Percentiles rank a stretch among this genome's conserved stretches.
phyloP scores from a whole-genome alignment of 2,888 invertebrate species.

The Tenthredo distinguenda region DNA sequence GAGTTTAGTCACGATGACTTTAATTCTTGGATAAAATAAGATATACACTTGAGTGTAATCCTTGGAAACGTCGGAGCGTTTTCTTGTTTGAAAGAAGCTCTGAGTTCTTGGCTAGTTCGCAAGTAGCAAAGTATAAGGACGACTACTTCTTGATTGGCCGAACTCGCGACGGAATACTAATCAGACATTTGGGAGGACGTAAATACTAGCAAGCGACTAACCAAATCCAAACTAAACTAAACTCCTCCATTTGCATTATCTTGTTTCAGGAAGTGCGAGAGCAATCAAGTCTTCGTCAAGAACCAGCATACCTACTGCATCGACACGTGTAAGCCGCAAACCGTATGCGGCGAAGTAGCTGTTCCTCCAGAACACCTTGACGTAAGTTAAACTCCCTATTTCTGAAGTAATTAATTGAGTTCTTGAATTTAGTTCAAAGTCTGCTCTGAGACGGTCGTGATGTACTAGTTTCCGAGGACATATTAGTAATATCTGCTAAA shows the following conservation, averaged over 20 bases:
- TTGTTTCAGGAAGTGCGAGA: conserved; percentile 89
- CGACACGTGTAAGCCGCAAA: conserved; percentile 88
- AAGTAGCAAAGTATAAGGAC: not conserved
- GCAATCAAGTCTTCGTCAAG: conserved; percentile 92
- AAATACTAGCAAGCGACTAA: not conserved
- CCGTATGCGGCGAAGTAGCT: conserved; percentile 97
- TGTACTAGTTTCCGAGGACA: too few species aligned
- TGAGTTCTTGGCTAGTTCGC: not conserved
- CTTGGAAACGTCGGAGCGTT: not conserved
- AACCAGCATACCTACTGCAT: conserved; percentile 93
- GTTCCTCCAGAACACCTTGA: conserved; percentile 97
- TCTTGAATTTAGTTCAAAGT: not conserved
- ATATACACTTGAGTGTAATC: not conserved
- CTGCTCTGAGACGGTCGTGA: not conserved
- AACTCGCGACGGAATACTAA: conserved; percentile 28
- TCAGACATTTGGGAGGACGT: conserved; percentile 27
- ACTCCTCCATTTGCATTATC: conserved; percentile 51
- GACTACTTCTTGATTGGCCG: conserved; percentile 19
- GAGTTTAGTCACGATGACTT: not conserved
- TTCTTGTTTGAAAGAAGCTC: not conserved
- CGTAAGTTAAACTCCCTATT: conserved; percentile 83
- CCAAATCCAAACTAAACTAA: conserved; percentile 9
- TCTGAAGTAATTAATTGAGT: not conserved
- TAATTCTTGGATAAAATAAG: not conserved
- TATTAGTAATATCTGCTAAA: not conserved